Base-by-base conservation (phyloP, 2,113 vertebrate genomes). In the Coracopsis vasa region DNA sequence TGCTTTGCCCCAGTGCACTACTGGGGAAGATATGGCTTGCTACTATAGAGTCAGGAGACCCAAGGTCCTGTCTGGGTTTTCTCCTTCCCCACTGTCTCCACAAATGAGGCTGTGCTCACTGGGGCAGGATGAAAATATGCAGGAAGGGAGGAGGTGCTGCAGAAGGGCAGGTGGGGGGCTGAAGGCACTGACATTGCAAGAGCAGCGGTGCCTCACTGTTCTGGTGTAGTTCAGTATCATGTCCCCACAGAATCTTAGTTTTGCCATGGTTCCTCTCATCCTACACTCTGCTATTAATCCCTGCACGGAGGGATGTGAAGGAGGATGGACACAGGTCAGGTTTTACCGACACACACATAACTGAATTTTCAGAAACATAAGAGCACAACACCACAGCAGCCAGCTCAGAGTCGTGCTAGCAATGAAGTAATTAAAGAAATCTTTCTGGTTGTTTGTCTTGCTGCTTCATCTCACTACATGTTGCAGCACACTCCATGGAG, bases 91-190 rank as follows among this genome's bases (percentile, higher is more conserved):
- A 11, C 9, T 19, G 12, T 11, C 51, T 10, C 33, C 10, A 13
- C 7, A 58, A 37, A 37, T 3, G 35, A 70, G 66, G 18, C 25
- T 70, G 27, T 56, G 70, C 24, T 48, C n/a, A 1, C 1, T 18
- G 42, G n/a, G 50, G 50, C 37, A 82, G 45, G 35, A n/a, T 37
- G 23, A 50, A 66, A 75, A 27, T 21, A 33, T 10, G 23, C 35
- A 42, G 80, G 80, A 28, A 53, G 28, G 61, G 37, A 61, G 24
- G 28, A 39, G 42, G 16, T 82, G 45, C n/a, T 74, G 53, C 45
- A 58, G 24, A 15, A 0, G 3, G 11, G 19, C 6, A 11, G 78
- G 31, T 2, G 0, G 1, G 50, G 47, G 28, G 10, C 53, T 86
- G 62, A 16, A 54, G 62, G 29, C 47, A 10, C 35, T 15, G 80